Evolutionary conservation across 2,113 vertebrate genomes (phyloP).

Genomic region (Phocoena phocoena): DNA sequence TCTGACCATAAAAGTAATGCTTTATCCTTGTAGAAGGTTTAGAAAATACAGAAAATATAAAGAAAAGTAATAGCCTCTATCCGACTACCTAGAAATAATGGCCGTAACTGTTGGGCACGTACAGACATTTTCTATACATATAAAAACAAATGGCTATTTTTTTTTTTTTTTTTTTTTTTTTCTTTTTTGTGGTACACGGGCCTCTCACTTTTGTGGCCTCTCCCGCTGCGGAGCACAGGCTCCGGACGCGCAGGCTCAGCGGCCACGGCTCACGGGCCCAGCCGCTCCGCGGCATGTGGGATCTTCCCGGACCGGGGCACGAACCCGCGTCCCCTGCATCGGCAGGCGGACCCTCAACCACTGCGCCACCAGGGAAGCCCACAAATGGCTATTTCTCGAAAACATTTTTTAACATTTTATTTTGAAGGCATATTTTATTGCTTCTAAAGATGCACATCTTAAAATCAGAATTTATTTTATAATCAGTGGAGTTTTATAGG

Average conservation of each 20-base stretch:
- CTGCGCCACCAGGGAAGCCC: too few species aligned
- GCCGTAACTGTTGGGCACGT: background rate
- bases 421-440: background rate
- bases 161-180: too few species aligned
- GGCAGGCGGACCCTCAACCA: too few species aligned
- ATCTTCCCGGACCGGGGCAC: too few species aligned
- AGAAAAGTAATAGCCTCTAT: background rate
- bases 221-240: too few species aligned
- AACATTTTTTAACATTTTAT: background rate
- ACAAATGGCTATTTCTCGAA: background rate
- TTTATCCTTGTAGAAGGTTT: background rate
- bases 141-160: background rate
- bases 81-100: background rate
- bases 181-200: too few species aligned
- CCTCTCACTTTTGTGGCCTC: too few species aligned
- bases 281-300: too few species aligned
- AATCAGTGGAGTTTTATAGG: background rate
- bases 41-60: background rate
- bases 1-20: background rate
- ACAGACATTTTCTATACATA: background rate
- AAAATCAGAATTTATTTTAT: constrained; percentile 7
- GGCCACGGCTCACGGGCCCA: too few species aligned
- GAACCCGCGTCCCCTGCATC: too few species aligned
- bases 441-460: background rate
- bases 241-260: too few species aligned